Evolutionary conservation across 2,797 vertebrate species (phyloP), one percentile per base, ranked within the genome.

Genomic region (Dicrostonyx torquatus): DNA sequence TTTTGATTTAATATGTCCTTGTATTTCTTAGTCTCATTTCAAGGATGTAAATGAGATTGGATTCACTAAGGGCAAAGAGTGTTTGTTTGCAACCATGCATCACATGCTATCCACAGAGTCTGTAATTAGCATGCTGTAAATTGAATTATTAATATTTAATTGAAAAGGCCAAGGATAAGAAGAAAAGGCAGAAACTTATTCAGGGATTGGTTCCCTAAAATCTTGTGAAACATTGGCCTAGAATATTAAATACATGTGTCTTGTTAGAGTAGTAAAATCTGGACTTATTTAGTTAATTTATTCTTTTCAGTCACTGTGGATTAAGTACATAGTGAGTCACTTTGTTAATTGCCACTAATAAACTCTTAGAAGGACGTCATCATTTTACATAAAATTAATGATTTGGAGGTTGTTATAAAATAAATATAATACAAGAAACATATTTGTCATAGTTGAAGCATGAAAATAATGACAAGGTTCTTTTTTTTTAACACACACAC

Each of bases 141-240:
- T 93, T 89, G 53, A 91, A 87, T 96, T 72, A 92, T 92, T 80
- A 85, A 87, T 95, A 94, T 90, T 94, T 94, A 92, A 95, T 86
- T 93, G 26, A 70, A 92, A 92, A 96, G 64, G 10, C 55, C 40
- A 88, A 85, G 78, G 72, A 72, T 93, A 90, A 88, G 24, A 93
- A 96, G 18, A 88, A 80, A 62, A 88, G 45, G 29, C 2, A 13
- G 12, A 24, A 79, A 79, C 64, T 79, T 53, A 66, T 24, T 87
- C 31, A 68, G 34, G 7, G 31, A 0, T n/a, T 79, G 20, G 12
- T 11, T 85, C 40, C 37, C 48, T 93, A 79, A 95, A 89, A 90
- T 64, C 34, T 64, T 31, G 78, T 87, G 87, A 92, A 31, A 15
- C 22, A 62, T 22, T 93, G 26, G 72, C 22, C 58, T 93, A 84